Evolutionary conservation across 2,888 invertebrate genomes (phyloP).

Genomic region (Drepana falcataria): DNA sequence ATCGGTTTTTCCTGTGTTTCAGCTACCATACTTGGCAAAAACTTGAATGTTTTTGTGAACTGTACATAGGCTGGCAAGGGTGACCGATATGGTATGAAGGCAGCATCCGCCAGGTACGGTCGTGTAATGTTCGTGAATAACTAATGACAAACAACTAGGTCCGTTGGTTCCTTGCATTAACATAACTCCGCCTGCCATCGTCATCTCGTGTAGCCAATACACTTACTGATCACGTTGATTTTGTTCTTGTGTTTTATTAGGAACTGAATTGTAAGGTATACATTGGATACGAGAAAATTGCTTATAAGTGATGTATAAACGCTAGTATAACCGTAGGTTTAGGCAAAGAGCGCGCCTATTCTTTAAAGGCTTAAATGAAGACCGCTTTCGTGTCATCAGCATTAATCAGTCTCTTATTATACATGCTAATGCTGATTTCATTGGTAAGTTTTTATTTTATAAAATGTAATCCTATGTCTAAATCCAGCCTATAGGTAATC

Average conservation of each 20-base stretch:
- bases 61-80: slow-evolving; percentile 13
- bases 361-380: too few relatives aligned
- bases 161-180: slow-evolving; percentile 10
- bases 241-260: background rate
- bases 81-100: slow-evolving; percentile 28
- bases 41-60: slow-evolving; percentile 10
- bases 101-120: slow-evolving; percentile 37
- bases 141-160: slow-evolving; percentile 33
- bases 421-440: too few relatives aligned
- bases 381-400: too few relatives aligned
- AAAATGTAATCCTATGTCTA: too few relatives aligned
- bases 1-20: background rate
- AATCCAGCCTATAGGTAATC: too few relatives aligned
- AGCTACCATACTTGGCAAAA: background rate
- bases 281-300: too few relatives aligned
- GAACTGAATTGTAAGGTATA: too few relatives aligned
- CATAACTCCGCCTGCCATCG: background rate
- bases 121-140: slow-evolving; percentile 32
- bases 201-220: background rate
- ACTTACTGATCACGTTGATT: background rate
- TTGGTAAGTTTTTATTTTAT: too few relatives aligned
- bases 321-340: too few relatives aligned
- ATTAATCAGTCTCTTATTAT: too few relatives aligned
- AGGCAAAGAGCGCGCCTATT: too few relatives aligned
- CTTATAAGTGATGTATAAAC: too few relatives aligned